A percentile compares a stretch with the other conserved stretches of the same genome.
Conservation (phyloP, 2,888 invertebrate genomes). For the Nephrotoma flavescens region DNA sequence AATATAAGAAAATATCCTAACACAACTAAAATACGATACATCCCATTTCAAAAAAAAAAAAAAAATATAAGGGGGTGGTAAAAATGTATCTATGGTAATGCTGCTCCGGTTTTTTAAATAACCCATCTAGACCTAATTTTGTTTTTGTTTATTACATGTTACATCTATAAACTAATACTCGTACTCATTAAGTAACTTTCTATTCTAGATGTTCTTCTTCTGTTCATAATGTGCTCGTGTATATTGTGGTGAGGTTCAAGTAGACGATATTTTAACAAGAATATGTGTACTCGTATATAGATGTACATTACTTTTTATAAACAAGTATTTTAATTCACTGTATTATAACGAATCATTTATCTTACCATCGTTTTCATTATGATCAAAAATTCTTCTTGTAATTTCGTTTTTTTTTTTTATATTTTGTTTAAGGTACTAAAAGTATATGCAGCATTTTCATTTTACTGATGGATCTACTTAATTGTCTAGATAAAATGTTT, state of each 20-base stretch:
- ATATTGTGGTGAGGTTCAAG: background rate
- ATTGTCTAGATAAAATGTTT: background rate
- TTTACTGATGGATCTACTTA: background rate
- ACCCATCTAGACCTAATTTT: background rate
- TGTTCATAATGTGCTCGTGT: background rate
- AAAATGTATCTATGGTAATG: background rate
- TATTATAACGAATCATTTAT: background rate
- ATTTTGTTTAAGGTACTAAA: background rate
- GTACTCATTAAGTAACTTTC: background rate
- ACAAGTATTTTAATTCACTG: background rate
- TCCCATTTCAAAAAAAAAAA: background rate
- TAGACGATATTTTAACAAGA: background rate
- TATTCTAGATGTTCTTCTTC: background rate
- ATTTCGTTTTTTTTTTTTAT: background rate
- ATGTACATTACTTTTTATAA: background rate
- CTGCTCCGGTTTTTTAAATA: background rate
- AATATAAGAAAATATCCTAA: background rate
- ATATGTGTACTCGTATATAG: background rate
- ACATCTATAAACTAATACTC: background rate
- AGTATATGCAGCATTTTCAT: background rate
- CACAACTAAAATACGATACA: background rate
- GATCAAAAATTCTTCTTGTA: background rate
- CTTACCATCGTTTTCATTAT: background rate
- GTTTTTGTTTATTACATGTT: background rate
- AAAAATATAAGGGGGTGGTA: background rate